phyloP scores from a whole-genome alignment of 2,113 vertebrate species.

The Axis porcinus region DNA sequence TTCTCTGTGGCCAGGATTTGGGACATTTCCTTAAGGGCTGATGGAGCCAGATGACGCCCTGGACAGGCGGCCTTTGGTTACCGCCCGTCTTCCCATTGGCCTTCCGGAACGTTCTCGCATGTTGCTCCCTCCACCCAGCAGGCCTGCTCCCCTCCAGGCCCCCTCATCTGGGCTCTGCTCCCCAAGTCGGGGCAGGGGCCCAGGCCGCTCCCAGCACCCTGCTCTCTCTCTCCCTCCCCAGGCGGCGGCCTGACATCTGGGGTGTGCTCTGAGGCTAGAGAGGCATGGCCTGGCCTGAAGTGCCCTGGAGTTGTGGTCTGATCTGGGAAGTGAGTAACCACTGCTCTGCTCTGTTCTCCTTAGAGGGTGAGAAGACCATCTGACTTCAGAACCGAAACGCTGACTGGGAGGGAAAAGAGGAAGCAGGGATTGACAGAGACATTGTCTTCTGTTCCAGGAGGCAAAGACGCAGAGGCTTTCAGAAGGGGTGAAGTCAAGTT shows the following conservation, averaged over 20 bases:
- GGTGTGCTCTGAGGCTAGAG: neutral
- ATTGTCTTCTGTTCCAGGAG: neutral
- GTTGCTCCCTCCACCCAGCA: neutral
- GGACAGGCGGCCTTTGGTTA: neutral
- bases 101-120: neutral
- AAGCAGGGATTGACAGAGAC: neutral
- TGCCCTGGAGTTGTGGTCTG: neutral
- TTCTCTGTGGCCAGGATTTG: neutral
- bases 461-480: neutral
- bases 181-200: too few species aligned
- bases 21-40: neutral
- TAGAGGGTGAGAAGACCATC: neutral
- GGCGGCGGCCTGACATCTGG: too few species aligned
- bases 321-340: neutral
- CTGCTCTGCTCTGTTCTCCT: neutral
- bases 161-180: neutral
- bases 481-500: neutral
- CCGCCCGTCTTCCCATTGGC: neutral
- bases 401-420: neutral
- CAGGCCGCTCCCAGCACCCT: fast-evolving
- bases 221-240: neutral
- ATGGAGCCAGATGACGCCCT: neutral
- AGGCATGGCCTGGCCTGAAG: neutral
- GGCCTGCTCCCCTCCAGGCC: neutral
- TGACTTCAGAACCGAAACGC: neutral